Evolutionary conservation across 2,888 invertebrate genomes (phyloP).

Genomic region (Lasioglossum figueresi): DNA sequence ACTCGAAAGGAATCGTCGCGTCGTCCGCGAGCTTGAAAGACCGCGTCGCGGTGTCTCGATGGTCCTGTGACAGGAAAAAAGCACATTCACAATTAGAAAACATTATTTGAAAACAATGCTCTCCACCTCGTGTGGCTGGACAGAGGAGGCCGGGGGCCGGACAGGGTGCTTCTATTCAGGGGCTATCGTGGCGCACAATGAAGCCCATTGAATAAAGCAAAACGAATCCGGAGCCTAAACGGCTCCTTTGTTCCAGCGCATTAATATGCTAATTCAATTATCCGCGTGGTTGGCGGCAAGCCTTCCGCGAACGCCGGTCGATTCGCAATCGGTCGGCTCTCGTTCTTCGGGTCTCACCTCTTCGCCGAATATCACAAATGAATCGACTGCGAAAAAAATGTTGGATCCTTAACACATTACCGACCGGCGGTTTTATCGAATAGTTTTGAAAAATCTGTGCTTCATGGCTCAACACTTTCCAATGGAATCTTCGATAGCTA

Average conservation of each 20-base stretch:
- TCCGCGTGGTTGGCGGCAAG: constrained; percentile 57
- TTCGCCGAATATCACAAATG: background rate
- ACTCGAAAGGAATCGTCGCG: background rate
- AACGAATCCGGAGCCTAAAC: constrained; percentile 66
- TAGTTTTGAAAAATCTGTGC: too few species aligned
- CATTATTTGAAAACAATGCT: constrained; percentile 62
- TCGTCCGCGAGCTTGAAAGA: background rate
- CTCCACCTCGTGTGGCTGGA: background rate
- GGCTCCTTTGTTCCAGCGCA: constrained; percentile 60
- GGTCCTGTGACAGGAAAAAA: constrained; percentile 41
- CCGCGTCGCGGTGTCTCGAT: background rate
- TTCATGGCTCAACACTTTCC: too few species aligned
- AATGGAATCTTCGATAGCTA: too few species aligned
- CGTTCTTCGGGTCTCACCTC: constrained; percentile 14
- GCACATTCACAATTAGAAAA: constrained; percentile 60
- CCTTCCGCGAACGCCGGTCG: constrained; percentile 37
- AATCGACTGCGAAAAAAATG: background rate
- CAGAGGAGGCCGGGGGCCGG: background rate
- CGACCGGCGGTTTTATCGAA: too few species aligned
- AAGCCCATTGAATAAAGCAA: constrained; percentile 53
- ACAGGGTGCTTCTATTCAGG: constrained; percentile 38
- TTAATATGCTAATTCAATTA: constrained; percentile 73
- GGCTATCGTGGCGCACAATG: constrained; percentile 45
- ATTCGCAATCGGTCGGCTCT: constrained; percentile 11
- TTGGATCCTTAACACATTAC: background rate